These are phyloP conservation scores for Drosophila dives DNA, from an alignment of 2,888 invertebrate genomes.

Conservation along the genomic window DNA sequence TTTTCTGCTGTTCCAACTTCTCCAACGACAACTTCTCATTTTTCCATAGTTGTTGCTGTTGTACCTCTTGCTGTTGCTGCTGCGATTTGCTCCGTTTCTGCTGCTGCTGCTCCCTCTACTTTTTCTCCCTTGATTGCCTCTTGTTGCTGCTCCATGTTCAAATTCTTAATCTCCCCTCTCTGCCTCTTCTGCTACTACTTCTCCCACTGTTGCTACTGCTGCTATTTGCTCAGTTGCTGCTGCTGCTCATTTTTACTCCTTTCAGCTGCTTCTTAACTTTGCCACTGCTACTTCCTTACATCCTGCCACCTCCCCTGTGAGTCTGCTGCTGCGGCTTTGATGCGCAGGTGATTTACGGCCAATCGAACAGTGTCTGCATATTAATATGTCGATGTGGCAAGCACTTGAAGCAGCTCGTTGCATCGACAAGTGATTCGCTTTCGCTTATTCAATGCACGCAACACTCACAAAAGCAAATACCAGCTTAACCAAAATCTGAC, in stretches of 20 bases:
- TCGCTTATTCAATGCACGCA: constrained; percentile 61
- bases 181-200: neutral
- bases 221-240: neutral
- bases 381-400: constrained; percentile 59
- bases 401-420: constrained; percentile 3
- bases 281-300: constrained; percentile 1
- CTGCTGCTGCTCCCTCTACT: neutral
- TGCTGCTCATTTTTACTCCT: neutral
- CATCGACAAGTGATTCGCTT: constrained; percentile 12
- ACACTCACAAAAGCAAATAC: constrained; percentile 49
- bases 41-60: neutral
- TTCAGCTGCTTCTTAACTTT: constrained; percentile 1
- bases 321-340: constrained; percentile 39
- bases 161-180: neutral
- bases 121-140: neutral
- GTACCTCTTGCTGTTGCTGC: neutral
- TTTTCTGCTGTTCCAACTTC: neutral
- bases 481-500: constrained; percentile 45
- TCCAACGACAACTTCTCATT: neutral
- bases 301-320: neutral
- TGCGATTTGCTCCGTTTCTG: neutral
- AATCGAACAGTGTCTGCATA: constrained; percentile 71
- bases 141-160: constrained; percentile 7
- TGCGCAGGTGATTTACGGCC: constrained; percentile 73
- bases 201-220: neutral